Percentiles rank a stretch among this genome's conserved stretches.
Evolutionary conservation across 2,113 vertebrate genomes (phyloP).

Genomic region (Lampris megalopsis): DNA sequence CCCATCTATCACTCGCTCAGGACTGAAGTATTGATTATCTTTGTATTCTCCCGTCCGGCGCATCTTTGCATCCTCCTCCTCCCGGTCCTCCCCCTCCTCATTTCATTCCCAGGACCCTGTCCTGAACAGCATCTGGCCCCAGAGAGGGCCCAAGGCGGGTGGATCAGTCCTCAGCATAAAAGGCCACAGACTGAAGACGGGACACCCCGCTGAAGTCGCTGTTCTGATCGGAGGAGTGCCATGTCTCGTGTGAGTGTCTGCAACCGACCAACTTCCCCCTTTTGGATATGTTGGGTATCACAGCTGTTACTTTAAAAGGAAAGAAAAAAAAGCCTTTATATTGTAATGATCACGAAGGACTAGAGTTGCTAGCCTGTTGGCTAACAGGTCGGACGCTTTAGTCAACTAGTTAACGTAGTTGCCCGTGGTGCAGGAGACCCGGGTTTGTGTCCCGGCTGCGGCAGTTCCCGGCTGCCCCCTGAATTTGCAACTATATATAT

Average conservation of each 20-base stretch:
- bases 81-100: not conserved
- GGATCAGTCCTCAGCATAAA: slow-evolving; percentile 89
- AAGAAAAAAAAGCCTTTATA: too few relatives aligned
- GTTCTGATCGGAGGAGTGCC: slow-evolving; percentile 90
- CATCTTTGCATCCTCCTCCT: slow-evolving; percentile 11
- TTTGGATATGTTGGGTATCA: not conserved
- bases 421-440: too few relatives aligned
- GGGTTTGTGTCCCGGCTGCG: too few relatives aligned
- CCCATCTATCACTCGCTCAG: slow-evolving; percentile 44
- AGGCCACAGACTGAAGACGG: slow-evolving; percentile 88
- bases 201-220: slow-evolving; percentile 86
- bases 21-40: slow-evolving; percentile 45
- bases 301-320: too few relatives aligned
- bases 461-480: too few relatives aligned
- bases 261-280: not conserved
- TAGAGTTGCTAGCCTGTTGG: too few relatives aligned
- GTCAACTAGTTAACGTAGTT: too few relatives aligned
- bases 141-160: slow-evolving; percentile 90
- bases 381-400: too few relatives aligned
- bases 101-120: slow-evolving; percentile 84
- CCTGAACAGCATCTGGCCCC: slow-evolving; percentile 87
- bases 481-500: too few relatives aligned
- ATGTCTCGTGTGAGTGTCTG: slow-evolving; percentile 88
- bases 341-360: too few relatives aligned
- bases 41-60: not conserved